These are phyloP conservation scores for Folsomia candida DNA, from an alignment of 2,888 invertebrate species.

Conservation along the genomic window DNA sequence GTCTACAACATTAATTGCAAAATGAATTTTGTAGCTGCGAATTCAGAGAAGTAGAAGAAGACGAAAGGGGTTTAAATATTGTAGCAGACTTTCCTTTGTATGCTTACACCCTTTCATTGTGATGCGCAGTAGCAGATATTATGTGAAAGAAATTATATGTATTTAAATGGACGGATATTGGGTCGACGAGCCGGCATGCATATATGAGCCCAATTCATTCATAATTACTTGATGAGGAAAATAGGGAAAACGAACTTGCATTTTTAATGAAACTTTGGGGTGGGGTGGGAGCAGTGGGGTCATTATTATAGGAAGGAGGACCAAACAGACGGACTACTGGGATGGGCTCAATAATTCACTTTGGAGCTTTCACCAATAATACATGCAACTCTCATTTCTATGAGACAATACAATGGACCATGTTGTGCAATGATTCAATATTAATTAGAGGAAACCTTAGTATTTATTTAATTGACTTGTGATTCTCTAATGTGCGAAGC, in stretches of 20 bases:
- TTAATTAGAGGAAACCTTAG: not conserved
- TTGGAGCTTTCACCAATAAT: not conserved
- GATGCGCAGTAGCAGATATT: not conserved
- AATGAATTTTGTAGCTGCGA: conserved; percentile 1
- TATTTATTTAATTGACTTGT: not conserved
- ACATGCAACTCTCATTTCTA: not conserved
- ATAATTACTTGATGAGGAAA: conserved; percentile 4
- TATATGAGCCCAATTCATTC: not conserved
- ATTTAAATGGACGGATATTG: not conserved
- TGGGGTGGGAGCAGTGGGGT: not conserved
- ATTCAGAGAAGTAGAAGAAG: not conserved
- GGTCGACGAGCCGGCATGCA: no score
- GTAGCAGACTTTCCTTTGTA: not conserved
- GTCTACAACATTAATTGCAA: conserved; percentile 4
- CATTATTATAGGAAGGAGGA: not conserved
- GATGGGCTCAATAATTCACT: conserved; percentile 2
- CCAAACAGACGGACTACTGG: not conserved
- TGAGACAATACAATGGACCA: not conserved
- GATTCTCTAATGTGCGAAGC: not conserved
- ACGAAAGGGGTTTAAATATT: not conserved
- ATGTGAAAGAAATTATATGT: not conserved
- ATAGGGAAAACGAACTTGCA: not conserved
- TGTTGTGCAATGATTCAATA: not conserved
- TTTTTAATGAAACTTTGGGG: conserved; percentile 3
- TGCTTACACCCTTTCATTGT: not conserved